Conservation (phyloP, 2,888 invertebrate genomes). For the Julus scandinavius region DNA sequence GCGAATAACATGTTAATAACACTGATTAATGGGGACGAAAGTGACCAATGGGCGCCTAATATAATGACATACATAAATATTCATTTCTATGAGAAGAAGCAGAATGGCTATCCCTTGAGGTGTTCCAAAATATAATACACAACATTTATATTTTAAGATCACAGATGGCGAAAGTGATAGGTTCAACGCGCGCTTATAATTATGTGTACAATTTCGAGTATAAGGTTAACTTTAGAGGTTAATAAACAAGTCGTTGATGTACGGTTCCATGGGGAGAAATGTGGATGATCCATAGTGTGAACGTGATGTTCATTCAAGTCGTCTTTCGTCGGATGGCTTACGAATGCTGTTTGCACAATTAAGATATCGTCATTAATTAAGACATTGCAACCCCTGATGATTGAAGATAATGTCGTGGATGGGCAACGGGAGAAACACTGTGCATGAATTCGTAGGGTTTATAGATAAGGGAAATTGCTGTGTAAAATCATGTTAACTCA, state of each 20-base stretch:
- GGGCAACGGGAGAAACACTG: background rate
- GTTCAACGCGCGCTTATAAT: background rate
- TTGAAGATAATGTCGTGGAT: slow-evolving; percentile 18
- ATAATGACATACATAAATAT: background rate
- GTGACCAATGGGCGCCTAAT: background rate
- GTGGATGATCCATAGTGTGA: background rate
- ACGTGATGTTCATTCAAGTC: slow-evolving; percentile 8
- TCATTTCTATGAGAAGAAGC: background rate
- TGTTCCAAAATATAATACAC: background rate
- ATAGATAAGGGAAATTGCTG: background rate
- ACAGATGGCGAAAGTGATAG: background rate
- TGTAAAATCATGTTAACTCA: background rate
- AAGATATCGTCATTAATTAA: slow-evolving; percentile 11
- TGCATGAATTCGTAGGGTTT: background rate
- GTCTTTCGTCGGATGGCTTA: background rate
- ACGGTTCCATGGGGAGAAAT: background rate
- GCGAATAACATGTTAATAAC: background rate
- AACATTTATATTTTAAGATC: background rate
- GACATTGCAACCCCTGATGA: background rate
- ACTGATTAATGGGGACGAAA: background rate
- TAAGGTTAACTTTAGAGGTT: background rate
- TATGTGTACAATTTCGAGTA: background rate
- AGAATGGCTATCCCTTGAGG: background rate
- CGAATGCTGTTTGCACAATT: slow-evolving; percentile 18
- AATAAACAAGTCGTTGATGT: slow-evolving; percentile 8